Percentiles rank a stretch among this genome's conserved stretches.
These are phyloP conservation scores for Equus przewalskii DNA, from an alignment of 2,113 vertebrate genomes.

Conservation along the genomic window DNA sequence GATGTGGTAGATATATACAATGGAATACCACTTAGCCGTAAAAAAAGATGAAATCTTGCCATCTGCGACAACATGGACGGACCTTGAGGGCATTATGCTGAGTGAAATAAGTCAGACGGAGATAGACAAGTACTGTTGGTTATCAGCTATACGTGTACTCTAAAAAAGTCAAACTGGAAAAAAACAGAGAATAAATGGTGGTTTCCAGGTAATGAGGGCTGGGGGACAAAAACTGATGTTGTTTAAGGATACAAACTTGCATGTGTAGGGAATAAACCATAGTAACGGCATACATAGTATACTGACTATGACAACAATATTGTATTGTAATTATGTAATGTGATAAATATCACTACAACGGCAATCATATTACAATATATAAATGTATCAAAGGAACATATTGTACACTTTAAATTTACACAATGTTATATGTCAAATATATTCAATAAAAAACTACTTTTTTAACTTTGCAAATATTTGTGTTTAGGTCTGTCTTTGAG, in stretches of 20 bases:
- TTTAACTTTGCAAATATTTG: background rate
- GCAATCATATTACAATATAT: background rate
- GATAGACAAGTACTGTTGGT: background rate
- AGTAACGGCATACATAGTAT: background rate
- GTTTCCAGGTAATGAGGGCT: background rate
- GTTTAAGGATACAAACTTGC: background rate
- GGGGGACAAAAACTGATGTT: background rate
- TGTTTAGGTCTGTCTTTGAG: slow-evolving; percentile 11
- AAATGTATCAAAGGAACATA: background rate
- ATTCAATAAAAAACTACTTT: background rate
- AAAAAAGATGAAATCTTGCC: background rate
- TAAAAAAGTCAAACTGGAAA: background rate
- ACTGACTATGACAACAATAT: background rate
- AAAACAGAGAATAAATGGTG: background rate
- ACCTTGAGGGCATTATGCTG: background rate
- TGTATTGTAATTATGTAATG: background rate
- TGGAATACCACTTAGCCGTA: background rate
- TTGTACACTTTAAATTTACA: background rate
- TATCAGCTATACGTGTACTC: background rate
- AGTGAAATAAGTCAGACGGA: background rate
- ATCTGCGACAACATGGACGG: background rate
- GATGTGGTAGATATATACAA: background rate
- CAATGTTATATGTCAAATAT: background rate
- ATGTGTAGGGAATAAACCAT: background rate
- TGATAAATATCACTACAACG: background rate